phyloP scores from a whole-genome alignment of 1,140 invertebrate species.

The Macrobrachium rosenbergii region DNA sequence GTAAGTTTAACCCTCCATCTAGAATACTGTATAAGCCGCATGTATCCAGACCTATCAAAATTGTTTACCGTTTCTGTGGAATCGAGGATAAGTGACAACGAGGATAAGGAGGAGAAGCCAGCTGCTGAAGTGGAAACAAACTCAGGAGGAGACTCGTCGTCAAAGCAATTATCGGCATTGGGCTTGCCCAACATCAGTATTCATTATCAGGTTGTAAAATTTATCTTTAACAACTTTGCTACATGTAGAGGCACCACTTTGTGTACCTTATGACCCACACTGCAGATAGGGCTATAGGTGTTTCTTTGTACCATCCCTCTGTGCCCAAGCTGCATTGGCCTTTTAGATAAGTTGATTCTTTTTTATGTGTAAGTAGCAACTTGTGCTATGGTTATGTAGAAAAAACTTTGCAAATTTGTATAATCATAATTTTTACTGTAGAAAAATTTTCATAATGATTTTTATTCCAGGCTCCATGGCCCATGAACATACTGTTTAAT shows the following conservation, averaged over 20 bases:
- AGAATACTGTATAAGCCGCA: conserved; percentile 32
- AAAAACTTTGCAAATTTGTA: too few species aligned
- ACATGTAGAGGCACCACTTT: too few species aligned
- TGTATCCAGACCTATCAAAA: conserved; percentile 33
- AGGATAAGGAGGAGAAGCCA: not conserved
- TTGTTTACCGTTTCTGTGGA: conserved; percentile 23
- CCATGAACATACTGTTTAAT: conserved; percentile 45
- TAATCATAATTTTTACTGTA: too few species aligned
- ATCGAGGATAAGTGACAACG: not conserved
- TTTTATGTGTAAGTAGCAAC: too few species aligned
- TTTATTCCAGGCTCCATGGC: conserved; percentile 45
- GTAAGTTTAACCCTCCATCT: conserved; percentile 41
- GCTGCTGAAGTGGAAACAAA: not conserved
- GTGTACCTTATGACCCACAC: too few species aligned
- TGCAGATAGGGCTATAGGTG: too few species aligned
- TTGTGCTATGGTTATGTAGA: too few species aligned
- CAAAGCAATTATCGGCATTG: not conserved
- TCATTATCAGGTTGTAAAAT: conserved; percentile 17
- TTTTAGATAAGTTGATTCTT: too few species aligned
- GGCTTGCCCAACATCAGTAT: conserved; percentile 28
- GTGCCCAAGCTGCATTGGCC: too few species aligned
- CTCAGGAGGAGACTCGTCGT: not conserved
- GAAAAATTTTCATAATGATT: not conserved
- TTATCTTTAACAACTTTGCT: not conserved
- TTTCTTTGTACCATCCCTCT: too few species aligned